These are phyloP conservation scores for Micromussa lordhowensis DNA, from an alignment of 92 coral and sea anemone genomes.

Conservation along the genomic window DNA sequence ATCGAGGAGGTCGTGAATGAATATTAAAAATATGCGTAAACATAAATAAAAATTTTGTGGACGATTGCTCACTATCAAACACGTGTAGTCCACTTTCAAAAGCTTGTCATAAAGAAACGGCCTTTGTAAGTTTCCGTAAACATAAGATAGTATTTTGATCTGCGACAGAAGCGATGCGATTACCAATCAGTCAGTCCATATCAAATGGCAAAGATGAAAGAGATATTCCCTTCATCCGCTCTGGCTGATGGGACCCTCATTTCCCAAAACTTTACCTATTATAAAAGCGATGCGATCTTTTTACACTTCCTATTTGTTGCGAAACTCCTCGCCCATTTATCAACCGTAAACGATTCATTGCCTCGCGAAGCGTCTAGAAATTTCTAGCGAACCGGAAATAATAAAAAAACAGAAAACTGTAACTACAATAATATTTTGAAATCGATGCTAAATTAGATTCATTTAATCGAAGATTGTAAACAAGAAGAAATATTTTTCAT, in stretches of 20 bases:
- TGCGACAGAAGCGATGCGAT: no score
- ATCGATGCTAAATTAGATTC: not conserved
- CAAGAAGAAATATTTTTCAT: not conserved
- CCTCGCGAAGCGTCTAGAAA: not conserved
- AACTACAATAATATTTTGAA: not conserved
- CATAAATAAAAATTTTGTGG: not conserved
- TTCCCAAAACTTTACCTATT: not conserved
- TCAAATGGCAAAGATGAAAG: no score
- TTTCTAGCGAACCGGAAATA: slow-evolving; percentile 25
- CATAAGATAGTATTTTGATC: no score
- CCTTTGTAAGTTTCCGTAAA: no score
- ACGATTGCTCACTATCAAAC: not conserved
- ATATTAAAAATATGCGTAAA: not conserved
- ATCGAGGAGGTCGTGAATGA: slow-evolving; percentile 3
- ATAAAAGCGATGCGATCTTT: not conserved
- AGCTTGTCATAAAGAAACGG: not conserved
- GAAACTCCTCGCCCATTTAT: not conserved
- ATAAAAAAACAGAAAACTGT: not conserved
- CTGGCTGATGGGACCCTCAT: not conserved
- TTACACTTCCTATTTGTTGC: not conserved
- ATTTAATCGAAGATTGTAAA: not conserved
- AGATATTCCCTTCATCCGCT: not conserved
- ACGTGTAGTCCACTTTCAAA: not conserved
- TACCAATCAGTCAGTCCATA: no score
- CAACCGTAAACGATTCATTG: not conserved